These are phyloP conservation scores for Sinella curviseta DNA, from an alignment of 1,140 invertebrate species.

Conservation along the genomic window DNA sequence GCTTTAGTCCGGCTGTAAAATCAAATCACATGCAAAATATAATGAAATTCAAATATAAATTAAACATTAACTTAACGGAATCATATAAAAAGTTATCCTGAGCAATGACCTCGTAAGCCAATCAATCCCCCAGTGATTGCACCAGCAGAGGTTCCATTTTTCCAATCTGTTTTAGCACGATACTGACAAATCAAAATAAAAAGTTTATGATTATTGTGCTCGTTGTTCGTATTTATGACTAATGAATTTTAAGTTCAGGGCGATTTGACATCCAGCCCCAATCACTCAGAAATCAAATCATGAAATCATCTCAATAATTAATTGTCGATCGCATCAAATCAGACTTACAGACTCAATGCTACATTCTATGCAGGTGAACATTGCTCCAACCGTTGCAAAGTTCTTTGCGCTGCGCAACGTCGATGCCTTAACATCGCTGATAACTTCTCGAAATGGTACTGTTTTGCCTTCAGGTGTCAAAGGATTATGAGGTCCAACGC, in stretches of 20 bases:
- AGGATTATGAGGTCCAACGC: neutral
- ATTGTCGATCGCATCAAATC: no score
- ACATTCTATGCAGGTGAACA: slow-evolving; percentile 14
- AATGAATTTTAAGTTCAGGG: neutral
- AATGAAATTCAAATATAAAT: neutral
- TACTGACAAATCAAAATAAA: neutral
- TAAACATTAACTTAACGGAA: neutral
- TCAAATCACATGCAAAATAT: neutral
- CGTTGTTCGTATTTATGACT: neutral
- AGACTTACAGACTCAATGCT: slow-evolving; percentile 5
- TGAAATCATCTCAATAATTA: no score
- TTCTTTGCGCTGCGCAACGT: neutral
- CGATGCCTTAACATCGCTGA: neutral
- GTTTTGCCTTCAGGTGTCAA: neutral
- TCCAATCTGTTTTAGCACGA: slow-evolving; percentile 25
- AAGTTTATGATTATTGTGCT: no score
- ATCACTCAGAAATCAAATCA: no score
- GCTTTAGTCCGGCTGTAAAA: neutral
- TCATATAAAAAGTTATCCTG: neutral
- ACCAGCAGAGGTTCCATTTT: slow-evolving; percentile 10
- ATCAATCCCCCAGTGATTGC: slow-evolving; percentile 5
- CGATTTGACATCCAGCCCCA: no score
- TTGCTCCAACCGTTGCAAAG: neutral
- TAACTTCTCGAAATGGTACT: neutral
- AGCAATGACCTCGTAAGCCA: slow-evolving; percentile 7